These are phyloP conservation scores for Stegostoma tigrinum DNA, from an alignment of 2,113 vertebrate genomes.

Conservation along the genomic window DNA sequence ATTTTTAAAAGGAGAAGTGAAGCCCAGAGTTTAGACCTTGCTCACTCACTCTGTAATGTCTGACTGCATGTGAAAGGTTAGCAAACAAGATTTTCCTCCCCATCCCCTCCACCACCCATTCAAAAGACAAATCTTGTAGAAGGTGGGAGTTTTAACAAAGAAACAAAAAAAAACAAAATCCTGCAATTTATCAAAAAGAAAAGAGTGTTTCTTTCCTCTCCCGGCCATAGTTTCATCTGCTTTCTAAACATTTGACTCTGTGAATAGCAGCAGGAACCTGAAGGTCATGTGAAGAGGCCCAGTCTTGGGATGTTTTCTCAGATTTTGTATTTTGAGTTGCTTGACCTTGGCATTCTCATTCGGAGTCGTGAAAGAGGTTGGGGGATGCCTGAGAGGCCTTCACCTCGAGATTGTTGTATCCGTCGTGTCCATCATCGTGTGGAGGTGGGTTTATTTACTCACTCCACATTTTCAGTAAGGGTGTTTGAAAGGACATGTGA, in stretches of 20 bases:
- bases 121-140: neutral
- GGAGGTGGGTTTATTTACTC: neutral
- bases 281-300: neutral
- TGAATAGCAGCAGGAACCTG: neutral
- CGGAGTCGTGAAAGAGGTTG: neutral
- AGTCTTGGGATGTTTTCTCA: neutral
- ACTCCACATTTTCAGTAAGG: neutral
- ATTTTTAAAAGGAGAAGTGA: neutral
- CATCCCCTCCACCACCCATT: neutral
- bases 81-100: neutral
- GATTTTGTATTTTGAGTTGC: neutral
- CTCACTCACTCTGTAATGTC: neutral
- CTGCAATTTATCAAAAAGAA: constrained; percentile 8
- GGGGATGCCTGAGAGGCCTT: no score
- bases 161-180: neutral
- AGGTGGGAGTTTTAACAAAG: neutral
- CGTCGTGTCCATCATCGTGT: neutral
- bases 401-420: neutral
- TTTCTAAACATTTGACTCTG: constrained; percentile 18
- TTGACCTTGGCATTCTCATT: neutral
- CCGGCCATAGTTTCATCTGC: neutral
- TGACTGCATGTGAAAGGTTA: constrained; percentile 25
- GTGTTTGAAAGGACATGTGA: neutral
- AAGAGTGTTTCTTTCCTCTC: neutral
- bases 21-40: neutral